Conservation (phyloP, 2,113 vertebrate genomes). For the Antechinus stuartii region DNA sequence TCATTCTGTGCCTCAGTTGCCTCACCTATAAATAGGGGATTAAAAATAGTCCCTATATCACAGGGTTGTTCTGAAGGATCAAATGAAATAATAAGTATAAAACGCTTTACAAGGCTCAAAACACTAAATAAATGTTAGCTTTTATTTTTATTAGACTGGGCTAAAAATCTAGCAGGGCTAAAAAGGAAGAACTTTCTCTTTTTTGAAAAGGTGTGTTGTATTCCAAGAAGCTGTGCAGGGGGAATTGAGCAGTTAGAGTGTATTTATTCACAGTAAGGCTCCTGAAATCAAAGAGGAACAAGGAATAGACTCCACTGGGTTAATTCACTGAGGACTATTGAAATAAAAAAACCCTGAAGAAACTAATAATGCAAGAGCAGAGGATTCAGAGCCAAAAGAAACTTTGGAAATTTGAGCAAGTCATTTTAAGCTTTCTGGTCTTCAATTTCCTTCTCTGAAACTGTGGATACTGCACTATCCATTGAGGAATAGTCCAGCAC, state of each 20-base stretch:
- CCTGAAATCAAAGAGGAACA: neutral
- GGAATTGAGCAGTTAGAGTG: slow-evolving; percentile 1
- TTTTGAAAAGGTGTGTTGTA: neutral
- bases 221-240: neutral
- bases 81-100: neutral
- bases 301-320: neutral
- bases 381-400: neutral
- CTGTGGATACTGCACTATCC: neutral
- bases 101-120: neutral
- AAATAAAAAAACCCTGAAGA: slow-evolving; percentile 20
- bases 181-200: neutral
- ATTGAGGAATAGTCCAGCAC: neutral
- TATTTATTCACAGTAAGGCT: slow-evolving; percentile 14
- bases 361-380: neutral
- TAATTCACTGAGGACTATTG: neutral
- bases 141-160: neutral
- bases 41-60: neutral
- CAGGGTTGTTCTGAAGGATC: neutral
- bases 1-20: neutral
- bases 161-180: neutral
- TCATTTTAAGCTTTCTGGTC: neutral
- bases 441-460: neutral
- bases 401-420: neutral
- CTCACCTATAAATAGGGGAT: neutral
- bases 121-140: neutral